phyloP scores from a whole-genome alignment of 2,888 invertebrate species.

The Lycaena phlaeas region DNA sequence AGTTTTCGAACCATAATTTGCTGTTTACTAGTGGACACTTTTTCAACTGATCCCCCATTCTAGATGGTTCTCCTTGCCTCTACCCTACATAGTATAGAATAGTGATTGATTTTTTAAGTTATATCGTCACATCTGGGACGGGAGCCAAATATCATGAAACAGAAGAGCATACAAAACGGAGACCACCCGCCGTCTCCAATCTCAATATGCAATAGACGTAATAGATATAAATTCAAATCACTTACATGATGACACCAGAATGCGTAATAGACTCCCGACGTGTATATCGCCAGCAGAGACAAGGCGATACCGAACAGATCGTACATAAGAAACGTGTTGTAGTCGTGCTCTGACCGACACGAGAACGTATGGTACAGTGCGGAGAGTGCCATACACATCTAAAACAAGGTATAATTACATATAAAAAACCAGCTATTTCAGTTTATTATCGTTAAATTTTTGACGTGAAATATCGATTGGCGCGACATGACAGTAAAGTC shows the following conservation, averaged over 20 bases:
- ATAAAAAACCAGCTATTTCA: too few species aligned
- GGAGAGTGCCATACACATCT: constrained; percentile 95
- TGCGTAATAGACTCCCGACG: constrained; percentile 96
- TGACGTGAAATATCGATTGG: too few species aligned
- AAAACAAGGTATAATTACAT: constrained; percentile 23
- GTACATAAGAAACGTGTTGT: constrained; percentile 88
- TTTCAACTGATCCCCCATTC: too few species aligned
- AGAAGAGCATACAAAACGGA: not conserved
- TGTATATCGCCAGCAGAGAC: constrained; percentile 93
- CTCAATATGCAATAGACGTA: not conserved
- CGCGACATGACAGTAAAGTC: too few species aligned
- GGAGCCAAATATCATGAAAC: too few species aligned
- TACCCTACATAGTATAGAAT: too few species aligned
- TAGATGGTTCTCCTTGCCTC: too few species aligned
- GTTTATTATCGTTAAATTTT: too few species aligned
- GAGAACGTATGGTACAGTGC: constrained; percentile 95
- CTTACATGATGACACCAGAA: constrained; percentile 95
- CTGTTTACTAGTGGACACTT: too few species aligned
- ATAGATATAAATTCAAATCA: constrained; percentile 21
- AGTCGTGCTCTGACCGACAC: constrained; percentile 90
- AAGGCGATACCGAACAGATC: constrained; percentile 95
- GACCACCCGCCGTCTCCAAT: not conserved
- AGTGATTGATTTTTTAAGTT: too few species aligned
- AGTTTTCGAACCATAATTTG: too few species aligned
- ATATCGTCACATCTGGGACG: too few species aligned